Conservation (phyloP, 2,797 vertebrate species). For the Rhinogobio ventralis region DNA sequence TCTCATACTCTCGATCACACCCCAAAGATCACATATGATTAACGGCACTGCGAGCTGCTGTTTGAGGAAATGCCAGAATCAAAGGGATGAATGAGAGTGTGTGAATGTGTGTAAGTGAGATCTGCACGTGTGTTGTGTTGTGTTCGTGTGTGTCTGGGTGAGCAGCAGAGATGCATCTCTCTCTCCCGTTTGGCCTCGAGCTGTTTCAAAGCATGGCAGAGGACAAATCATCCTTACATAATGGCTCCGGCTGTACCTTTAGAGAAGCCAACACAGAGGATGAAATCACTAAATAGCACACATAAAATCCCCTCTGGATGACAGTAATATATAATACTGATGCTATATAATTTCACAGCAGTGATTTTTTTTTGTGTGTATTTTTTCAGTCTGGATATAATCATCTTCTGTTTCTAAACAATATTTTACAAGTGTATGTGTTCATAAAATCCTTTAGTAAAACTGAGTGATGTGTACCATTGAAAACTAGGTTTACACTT, state of each 20-base stretch:
- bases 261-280: slow-evolving; percentile 53
- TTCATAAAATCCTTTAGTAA: neutral
- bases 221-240: slow-evolving; percentile 50
- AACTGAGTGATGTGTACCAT: neutral
- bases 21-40: slow-evolving; percentile 44
- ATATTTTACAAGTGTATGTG: neutral
- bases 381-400: neutral
- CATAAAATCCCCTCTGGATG: slow-evolving; percentile 50
- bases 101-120: slow-evolving; percentile 20
- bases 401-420: neutral
- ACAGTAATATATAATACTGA: neutral
- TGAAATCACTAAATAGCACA: slow-evolving; percentile 70
- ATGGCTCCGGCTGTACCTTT: slow-evolving; percentile 54
- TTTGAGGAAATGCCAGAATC: slow-evolving; percentile 23
- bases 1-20: slow-evolving; percentile 43
- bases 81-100: slow-evolving; percentile 31
- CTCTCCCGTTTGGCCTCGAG: neutral
- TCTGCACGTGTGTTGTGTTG: neutral
- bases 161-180: neutral
- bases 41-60: slow-evolving; percentile 26
- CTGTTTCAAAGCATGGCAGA: slow-evolving; percentile 5
- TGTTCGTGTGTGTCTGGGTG: neutral
- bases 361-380: too few species aligned
- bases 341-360: neutral
- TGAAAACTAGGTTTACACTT: neutral